Percentiles rank a stretch among this genome's conserved stretches.
phyloP scores from a whole-genome alignment of 2,888 invertebrate genomes.

The Branchellion lobata region DNA sequence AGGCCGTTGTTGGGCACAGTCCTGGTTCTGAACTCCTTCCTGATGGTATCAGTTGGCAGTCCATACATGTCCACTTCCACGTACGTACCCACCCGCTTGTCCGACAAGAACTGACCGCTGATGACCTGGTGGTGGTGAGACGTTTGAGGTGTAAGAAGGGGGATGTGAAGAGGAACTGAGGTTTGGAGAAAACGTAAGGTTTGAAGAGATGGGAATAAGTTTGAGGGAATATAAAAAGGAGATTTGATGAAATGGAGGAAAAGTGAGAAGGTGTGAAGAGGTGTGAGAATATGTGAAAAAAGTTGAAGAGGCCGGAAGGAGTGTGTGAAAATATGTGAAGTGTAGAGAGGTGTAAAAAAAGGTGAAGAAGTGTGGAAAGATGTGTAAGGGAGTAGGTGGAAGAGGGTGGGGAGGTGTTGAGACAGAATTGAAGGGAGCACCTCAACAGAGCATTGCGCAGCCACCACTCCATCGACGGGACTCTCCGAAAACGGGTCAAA shows the following conservation, averaged over 20 bases:
- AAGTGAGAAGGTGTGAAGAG: too few species aligned
- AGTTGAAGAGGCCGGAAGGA: too few species aligned
- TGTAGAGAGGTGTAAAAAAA: too few species aligned
- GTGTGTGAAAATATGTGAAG: too few species aligned
- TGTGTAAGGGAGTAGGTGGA: too few species aligned
- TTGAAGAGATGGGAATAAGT: neutral
- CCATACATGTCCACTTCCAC: constrained; percentile 98
- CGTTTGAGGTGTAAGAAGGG: neutral
- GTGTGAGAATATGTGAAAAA: too few species aligned
- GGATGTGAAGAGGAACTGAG: neutral
- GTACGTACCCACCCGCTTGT: constrained; percentile 97
- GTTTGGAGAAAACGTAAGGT: neutral
- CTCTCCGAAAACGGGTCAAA: constrained; percentile 99
- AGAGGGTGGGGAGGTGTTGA: too few species aligned
- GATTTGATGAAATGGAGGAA: too few species aligned
- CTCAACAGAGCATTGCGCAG: constrained; percentile 94
- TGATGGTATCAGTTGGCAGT: constrained; percentile 94
- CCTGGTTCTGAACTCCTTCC: constrained; percentile 92
- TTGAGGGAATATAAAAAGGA: neutral
- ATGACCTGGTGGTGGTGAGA: constrained; percentile 73
- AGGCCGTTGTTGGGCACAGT: constrained; percentile 95
- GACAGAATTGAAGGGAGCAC: too few species aligned
- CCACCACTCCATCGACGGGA: constrained; percentile 98
- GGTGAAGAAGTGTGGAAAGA: too few species aligned
- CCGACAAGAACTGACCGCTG: constrained; percentile 97